Conservation (phyloP, 2,113 vertebrate genomes). For the Brachirus orientalis region DNA sequence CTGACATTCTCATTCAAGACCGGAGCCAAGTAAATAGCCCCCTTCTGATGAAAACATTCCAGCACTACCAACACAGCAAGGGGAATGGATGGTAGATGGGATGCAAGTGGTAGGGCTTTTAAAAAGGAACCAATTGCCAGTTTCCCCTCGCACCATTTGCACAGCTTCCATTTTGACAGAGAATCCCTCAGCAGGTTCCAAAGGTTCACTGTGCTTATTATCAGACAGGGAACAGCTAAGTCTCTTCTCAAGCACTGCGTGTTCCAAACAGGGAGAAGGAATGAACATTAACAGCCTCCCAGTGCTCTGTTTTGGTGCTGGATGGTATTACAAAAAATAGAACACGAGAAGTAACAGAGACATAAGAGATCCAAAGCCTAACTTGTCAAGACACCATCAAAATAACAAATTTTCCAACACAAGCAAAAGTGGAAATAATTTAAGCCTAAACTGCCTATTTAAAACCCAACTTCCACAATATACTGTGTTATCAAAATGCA, state of each 20-base stretch:
- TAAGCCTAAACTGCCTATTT: too few species aligned
- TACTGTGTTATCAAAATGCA: too few species aligned
- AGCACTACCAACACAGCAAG: slow-evolving; percentile 60
- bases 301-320: neutral
- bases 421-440: too few species aligned
- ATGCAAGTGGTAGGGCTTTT: slow-evolving; percentile 50
- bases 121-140: slow-evolving; percentile 59
- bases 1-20: slow-evolving; percentile 50
- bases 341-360: too few species aligned
- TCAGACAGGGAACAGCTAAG: slow-evolving; percentile 39
- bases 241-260: slow-evolving; percentile 34
- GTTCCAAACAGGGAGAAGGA: slow-evolving; percentile 26
- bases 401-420: too few species aligned
- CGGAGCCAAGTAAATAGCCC: slow-evolving; percentile 68
- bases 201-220: slow-evolving; percentile 42
- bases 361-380: too few species aligned
- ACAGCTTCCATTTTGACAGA: too few species aligned
- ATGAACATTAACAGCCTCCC: slow-evolving; percentile 12
- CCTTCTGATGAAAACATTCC: slow-evolving; percentile 77
- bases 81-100: slow-evolving; percentile 44
- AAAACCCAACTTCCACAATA: too few species aligned
- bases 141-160: too few species aligned
- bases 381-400: too few species aligned
- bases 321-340: too few species aligned
- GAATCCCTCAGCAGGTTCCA: slow-evolving; percentile 44